phyloP scores from a whole-genome alignment of 1,140 invertebrate species.

The Drosophila equinoxialis region DNA sequence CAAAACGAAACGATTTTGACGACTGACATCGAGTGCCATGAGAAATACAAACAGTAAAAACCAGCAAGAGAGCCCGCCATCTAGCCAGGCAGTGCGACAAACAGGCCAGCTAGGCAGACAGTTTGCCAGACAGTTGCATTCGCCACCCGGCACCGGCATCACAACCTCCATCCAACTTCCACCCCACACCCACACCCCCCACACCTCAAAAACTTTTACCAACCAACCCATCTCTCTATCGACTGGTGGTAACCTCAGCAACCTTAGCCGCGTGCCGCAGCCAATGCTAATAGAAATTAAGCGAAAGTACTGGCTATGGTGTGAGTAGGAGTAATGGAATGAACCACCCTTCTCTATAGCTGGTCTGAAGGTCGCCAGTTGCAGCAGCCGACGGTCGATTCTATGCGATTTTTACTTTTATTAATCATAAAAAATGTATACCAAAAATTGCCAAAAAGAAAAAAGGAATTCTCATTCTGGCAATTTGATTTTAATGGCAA shows the following conservation, averaged over 20 bases:
- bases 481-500: constrained; percentile 81
- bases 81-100: constrained; percentile 11
- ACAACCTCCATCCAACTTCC: background rate
- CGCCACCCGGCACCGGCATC: constrained; percentile 20
- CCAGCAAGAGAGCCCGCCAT: constrained; percentile 16
- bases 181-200: background rate
- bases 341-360: constrained; percentile 10
- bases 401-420: constrained; percentile 74
- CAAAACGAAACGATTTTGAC: constrained; percentile 66
- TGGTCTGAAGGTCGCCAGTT: constrained; percentile 63
- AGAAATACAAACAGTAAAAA: constrained; percentile 76
- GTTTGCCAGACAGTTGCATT: constrained; percentile 45
- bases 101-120: constrained; percentile 26
- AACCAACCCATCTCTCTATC: constrained; percentile 10
- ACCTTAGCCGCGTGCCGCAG: constrained; percentile 76
- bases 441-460: constrained; percentile 66
- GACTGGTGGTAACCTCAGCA: constrained; percentile 69
- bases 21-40: constrained; percentile 78
- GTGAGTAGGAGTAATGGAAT: constrained; percentile 17
- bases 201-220: background rate
- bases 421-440: constrained; percentile 74
- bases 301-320: constrained; percentile 60
- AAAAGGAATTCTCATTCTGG: constrained; percentile 38
- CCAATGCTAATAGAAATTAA: constrained; percentile 79
- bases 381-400: constrained; percentile 63